Base-by-base conservation (phyloP, 1,140 invertebrate genomes). In the Saccostrea cuccullata region DNA sequence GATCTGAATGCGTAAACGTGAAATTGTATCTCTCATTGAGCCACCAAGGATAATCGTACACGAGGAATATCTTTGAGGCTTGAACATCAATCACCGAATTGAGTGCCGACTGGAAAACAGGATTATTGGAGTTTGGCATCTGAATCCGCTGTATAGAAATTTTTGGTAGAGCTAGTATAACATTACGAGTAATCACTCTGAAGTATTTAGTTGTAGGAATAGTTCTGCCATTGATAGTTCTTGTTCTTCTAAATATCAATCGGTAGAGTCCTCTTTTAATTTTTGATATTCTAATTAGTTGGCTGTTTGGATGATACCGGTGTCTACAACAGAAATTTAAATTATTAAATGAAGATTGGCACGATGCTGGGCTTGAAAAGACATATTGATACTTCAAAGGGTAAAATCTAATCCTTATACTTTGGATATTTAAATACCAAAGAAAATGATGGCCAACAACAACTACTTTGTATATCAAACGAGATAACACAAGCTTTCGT, bases 1-100 rank as follows among this genome's bases (percentile, higher is more conserved):
- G 55, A 47, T 87, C 86, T 47, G 47, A 84, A 15, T 36, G 82
- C 23, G 82, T 64, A 55, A 64, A 70, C 20, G 23, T 40, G 2
- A 30, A n/a, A 64, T 87, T 83, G 8, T 36, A 12, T 0, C 55
- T 3, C 12, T 15, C 8, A 17, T 23, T 17, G 6, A 30, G 26
- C 77, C 77, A 87, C 86, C 86, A 87, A 55, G 86, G 77, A 67
- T 47, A 87, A 56, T 83, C 56, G 36, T 87, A 87, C 6, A 58
- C 30, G 2, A 87, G 55, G 26, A 77, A 83, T 3, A 87, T 36
- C 82, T 87, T 87, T 0, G 55, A 30, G 15, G 58, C 26, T 23
- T 40, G 23, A 15, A 55, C 36, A 36, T 87, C 77, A n/a, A 47
- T 12, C 0, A 87, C 58, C 3, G 77, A 17, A 47, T 87, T 55